These are phyloP conservation scores for Agrotis exclamationis DNA, from an alignment of 2,888 invertebrate species.

Conservation along the genomic window DNA sequence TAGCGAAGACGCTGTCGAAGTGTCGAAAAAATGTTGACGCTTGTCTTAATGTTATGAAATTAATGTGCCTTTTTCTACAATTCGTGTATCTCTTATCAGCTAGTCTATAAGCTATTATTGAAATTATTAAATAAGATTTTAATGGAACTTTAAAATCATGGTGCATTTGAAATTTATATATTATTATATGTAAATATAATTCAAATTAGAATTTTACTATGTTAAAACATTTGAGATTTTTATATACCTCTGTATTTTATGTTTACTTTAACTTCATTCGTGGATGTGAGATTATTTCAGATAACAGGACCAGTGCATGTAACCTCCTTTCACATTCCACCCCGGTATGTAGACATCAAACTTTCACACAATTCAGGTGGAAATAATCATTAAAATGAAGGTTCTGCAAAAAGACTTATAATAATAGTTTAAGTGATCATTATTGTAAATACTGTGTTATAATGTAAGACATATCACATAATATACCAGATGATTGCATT, in stretches of 20 bases:
- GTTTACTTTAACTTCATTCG: conserved; percentile 21
- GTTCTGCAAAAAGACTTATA: conserved; percentile 22
- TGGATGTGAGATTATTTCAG: conserved; percentile 41
- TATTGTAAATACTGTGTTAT: conserved; percentile 26
- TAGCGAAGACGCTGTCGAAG: neutral
- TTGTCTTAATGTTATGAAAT: conserved; percentile 23
- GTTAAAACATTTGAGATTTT: conserved; percentile 62
- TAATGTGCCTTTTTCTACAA: conserved; percentile 49
- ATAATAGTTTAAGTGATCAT: conserved; percentile 10
- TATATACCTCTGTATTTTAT: conserved; percentile 54
- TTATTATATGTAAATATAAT: conserved; percentile 51
- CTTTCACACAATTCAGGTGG: conserved; percentile 5
- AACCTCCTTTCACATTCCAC: conserved; percentile 62
- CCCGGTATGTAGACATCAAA: conserved; percentile 11
- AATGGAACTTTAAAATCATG: conserved; percentile 19
- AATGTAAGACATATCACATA: neutral
- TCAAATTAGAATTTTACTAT: conserved; percentile 48
- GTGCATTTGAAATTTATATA: conserved; percentile 33
- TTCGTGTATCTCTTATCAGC: conserved; percentile 57
- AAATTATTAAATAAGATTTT: conserved; percentile 46
- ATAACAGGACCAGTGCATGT: conserved; percentile 4
- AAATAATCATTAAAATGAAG: conserved; percentile 12
- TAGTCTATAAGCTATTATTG: conserved; percentile 59
- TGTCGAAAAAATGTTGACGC: neutral
- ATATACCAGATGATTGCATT: neutral